Base-by-base conservation (phyloP, 2,797 vertebrate genomes). In the Arnoldichthys spilopterus region DNA sequence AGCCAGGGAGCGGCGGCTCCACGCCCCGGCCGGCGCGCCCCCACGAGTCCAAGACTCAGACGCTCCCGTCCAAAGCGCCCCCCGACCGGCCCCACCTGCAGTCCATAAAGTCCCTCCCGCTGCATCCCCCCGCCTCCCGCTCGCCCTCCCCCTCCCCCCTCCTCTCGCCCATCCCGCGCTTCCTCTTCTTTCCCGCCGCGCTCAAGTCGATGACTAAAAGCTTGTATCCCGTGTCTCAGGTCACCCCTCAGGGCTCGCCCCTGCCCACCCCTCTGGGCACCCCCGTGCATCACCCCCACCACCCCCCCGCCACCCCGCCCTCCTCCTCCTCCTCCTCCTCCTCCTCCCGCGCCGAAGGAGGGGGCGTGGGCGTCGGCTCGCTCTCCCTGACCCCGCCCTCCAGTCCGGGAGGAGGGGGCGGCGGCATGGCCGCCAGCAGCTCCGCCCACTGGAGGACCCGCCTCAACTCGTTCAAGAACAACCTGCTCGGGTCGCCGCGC, bases 381-480 rank as follows among this genome's bases (percentile, higher is more conserved):
- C 89, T 90, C 86, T 89, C 90, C 84, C 86, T 89, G 85, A 95
- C 94, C 58, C 93, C 95, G 58, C 95, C 95, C 80, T 94, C 93
- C 88, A 92, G 93, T 90, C 92, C 93, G 13, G 82, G 89, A 77
- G 93, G 95, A 77, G 93, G 95, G 81, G 94, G 96, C 0, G 83
- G 93, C 9, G 90, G 93, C 83, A 93, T 95, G 90, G 93, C 92
- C 0, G 95, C 96, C 51, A 96, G 96, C 69, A 96, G 96, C 86
- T 96, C 96, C 7, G 95, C 96, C 53, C 96, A 96, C 87, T 98
- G 96, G 96, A 95, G 95, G 90, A 96, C 95, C 77, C 95, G 96
- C 34, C 95, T 97, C 88, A 98, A 97, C 90, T 98, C 96, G 62
- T 96, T 97, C 88, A 97, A 96, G 90, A 98, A 97, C 91, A 97